A percentile compares a stretch with the other conserved stretches of the same genome.
phyloP scores from a whole-genome alignment of 2,797 vertebrate genomes.

The Cetoscarus ocellatus region DNA sequence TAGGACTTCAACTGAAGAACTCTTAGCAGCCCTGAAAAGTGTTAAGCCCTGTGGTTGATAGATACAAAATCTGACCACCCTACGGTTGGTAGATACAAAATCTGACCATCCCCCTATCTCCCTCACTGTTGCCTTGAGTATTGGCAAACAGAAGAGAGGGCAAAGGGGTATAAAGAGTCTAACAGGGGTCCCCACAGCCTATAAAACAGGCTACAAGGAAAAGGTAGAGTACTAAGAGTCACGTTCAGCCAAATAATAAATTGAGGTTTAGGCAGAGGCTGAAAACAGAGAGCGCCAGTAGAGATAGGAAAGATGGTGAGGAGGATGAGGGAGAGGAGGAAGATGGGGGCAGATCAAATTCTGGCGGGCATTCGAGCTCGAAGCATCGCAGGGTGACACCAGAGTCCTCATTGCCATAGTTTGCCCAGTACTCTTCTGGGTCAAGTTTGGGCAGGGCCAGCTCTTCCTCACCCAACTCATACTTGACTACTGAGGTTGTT shows the following conservation, averaged over 20 bases:
- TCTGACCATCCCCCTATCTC: constrained; percentile 76
- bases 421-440: constrained; percentile 90
- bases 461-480: constrained; percentile 90
- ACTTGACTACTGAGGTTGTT: constrained; percentile 89
- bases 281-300: constrained; percentile 73
- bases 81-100: constrained; percentile 72
- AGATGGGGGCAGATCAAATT: constrained; percentile 80
- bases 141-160: constrained; percentile 69
- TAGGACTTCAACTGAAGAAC: constrained; percentile 65
- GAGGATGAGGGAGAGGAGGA: constrained; percentile 70
- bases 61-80: constrained; percentile 71
- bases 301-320: constrained; percentile 65
- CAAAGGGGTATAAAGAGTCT: constrained; percentile 76
- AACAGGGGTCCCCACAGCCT: constrained; percentile 76
- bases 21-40: constrained; percentile 74
- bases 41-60: constrained; percentile 78
- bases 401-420: constrained; percentile 90
- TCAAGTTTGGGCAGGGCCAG: constrained; percentile 89
- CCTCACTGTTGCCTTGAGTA: constrained; percentile 70
- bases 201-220: constrained; percentile 76
- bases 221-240: constrained; percentile 47
- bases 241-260: constrained; percentile 81
- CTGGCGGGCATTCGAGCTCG: constrained; percentile 86
- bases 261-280: constrained; percentile 72
- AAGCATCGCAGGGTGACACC: constrained; percentile 85